phyloP scores from a whole-genome alignment of 2,888 invertebrate species.

The Bursaphelenchus okinawaensis region DNA sequence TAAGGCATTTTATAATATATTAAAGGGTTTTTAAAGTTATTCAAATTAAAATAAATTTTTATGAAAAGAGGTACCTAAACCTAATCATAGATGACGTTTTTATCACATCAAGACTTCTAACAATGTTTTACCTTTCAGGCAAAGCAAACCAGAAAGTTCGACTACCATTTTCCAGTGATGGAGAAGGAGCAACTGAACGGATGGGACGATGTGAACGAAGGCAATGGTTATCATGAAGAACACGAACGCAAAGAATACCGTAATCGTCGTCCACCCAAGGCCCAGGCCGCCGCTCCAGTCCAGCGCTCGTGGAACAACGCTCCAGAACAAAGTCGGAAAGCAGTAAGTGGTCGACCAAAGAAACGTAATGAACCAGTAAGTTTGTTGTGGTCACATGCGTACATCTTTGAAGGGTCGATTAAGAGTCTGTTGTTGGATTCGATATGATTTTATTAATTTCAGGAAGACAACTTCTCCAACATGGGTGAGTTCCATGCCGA shows the following conservation, averaged over 20 bases:
- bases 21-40: too few species aligned
- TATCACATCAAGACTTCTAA: too few species aligned
- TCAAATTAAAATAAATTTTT: neutral
- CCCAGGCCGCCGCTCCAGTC: neutral
- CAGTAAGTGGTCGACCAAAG: neutral
- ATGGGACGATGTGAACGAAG: slow-evolving; percentile 2
- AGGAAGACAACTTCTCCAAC: slow-evolving; percentile 33
- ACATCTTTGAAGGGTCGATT: too few species aligned
- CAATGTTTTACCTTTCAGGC: slow-evolving; percentile 18
- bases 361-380: slow-evolving; percentile 10
- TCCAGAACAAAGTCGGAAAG: neutral
- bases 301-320: neutral
- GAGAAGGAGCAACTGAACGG: slow-evolving; percentile 14
- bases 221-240: neutral
- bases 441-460: too few species aligned
- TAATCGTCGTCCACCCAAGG: neutral
- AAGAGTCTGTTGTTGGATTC: too few species aligned
- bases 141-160: slow-evolving; percentile 26
- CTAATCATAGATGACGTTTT: too few species aligned
- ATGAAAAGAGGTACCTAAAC: too few species aligned
- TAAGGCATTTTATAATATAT: neutral
- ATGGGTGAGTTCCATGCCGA: slow-evolving; percentile 40
- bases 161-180: slow-evolving; percentile 31
- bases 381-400: too few species aligned
- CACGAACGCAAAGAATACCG: neutral